phyloP scores from a whole-genome alignment of 2,797 vertebrate genomes.

The Gymnopithys bicolor region DNA sequence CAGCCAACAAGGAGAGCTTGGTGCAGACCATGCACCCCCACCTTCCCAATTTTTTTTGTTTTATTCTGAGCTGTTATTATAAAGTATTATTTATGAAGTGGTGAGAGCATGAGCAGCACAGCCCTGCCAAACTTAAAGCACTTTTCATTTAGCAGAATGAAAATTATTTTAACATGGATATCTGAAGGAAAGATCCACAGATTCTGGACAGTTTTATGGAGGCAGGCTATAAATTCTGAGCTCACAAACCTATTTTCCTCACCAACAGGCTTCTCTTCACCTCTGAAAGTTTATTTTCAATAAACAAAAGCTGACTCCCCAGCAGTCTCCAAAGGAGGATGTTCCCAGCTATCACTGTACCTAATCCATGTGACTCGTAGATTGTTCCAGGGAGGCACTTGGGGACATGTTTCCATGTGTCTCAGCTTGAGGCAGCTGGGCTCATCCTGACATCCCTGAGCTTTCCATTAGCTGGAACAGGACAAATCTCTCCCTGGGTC shows the following conservation, averaged over 20 bases:
- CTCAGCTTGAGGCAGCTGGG: neutral
- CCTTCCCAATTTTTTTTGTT: neutral
- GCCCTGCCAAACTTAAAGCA: slow-evolving; percentile 60
- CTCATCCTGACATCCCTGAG: rapidly evolving
- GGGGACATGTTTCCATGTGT: rapidly evolving
- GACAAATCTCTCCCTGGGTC: neutral
- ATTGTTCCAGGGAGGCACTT: neutral
- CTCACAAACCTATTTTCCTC: slow-evolving; percentile 44
- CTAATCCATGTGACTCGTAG: rapidly evolving
- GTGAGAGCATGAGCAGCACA: slow-evolving; percentile 61
- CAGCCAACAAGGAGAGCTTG: neutral
- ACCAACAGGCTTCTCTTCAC: slow-evolving; percentile 37
- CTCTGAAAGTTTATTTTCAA: slow-evolving; percentile 26
- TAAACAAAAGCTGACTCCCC: neutral
- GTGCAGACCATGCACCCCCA: neutral
- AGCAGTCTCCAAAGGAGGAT: neutral
- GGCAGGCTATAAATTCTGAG: slow-evolving; percentile 50
- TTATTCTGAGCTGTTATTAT: slow-evolving; percentile 57
- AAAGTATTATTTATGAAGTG: slow-evolving; percentile 71
- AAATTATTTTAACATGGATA: slow-evolving; percentile 67
- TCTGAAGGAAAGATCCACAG: slow-evolving; percentile 8
- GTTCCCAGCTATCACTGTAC: neutral
- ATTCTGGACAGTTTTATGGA: slow-evolving; percentile 64
- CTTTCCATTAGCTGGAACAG: neutral
- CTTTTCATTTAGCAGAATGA: slow-evolving; percentile 65